Evolutionary conservation across 2,888 invertebrate genomes (phyloP), one percentile per base, ranked within the genome.

Genomic region (Athrips mouffetella): DNA sequence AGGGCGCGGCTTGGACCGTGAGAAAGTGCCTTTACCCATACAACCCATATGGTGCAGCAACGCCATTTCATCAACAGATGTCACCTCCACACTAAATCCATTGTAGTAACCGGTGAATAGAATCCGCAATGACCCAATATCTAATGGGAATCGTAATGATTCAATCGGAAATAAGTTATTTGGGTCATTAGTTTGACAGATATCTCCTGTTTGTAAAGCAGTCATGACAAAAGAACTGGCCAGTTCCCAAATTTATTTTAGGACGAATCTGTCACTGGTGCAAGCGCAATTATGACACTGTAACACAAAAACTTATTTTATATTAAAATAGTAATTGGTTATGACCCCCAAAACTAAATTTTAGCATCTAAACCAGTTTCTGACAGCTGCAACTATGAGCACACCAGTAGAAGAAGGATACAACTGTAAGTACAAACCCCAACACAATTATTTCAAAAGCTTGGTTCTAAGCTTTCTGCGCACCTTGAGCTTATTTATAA

Each of bases 11-110:
- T 79, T 84, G 16, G 90, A 89, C 29, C 91, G 87, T 0, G 93
- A 93, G 31, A 89, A 70, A 5, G 91, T 91, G 1, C 93, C 93
- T 81, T 94, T 94, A 0, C 95, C 95, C 78, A 93, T 95, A 70
- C 90, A 93, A 0, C 95, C 95, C 89, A 91, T 92, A 18, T 91
- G 90, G 66, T 93, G 90, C 10, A 95, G 64, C 3, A 88, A 76
- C 54, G 84, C 80, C 70, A 93, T 92, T 61, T 92, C 91, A 39
- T 90, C 86, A 0, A 76, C 67, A 54, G 92, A 87, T 35, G 73
- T 80, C 23, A 95, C 82, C 61, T 92, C 91, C 1, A 94, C 91
- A 56, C 91, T 91, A 52, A 91, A 89, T 0, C 94, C 93, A 68
- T 92, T 93, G 60, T 91, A 93, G 58, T 89, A 77, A 0, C 93